Evolutionary conservation across 2,888 invertebrate genomes (phyloP), one percentile per base, ranked within the genome.

Genomic region (Tiliacea citrago): DNA sequence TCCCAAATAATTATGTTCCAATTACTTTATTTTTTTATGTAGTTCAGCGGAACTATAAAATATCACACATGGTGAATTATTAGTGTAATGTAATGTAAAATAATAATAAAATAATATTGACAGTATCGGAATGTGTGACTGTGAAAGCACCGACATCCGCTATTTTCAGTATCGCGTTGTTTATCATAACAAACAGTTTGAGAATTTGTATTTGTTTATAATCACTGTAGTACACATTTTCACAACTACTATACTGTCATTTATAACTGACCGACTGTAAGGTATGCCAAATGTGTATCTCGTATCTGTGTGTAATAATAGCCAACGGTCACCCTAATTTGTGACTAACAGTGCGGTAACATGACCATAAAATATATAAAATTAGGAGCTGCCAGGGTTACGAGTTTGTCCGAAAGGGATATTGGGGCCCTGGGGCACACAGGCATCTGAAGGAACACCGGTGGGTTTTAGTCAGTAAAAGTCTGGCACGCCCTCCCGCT

Each of bases 21-120:
- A 86, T 86, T 87, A 83, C 76, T 83, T 76, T 21, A 66, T 57
- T 63, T 82, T 82, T 80, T 81, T 79, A 84, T 72, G 60, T 13
- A 42, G 55, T 70, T 73, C 55, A 70, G 47, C 45, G 67, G 65
- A 80, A 71, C 79, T 57, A 81, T 88, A 81, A 85, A 84, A 61
- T 71, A 62, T n/a, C 42, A 69, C 42, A 51, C 29, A 58, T 58
- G 13, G 3, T 29, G 29, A 29, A 69, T 62, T 57, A 57, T 60
- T 72, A 62, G 29, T 62, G 24, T 55, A 57, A 42, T 42, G 69
- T 39, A n/a, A n/a, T 42, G 67, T 68, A 24, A 68, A 80, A 63
- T 69, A 53, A 53, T 61, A 47, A 68, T 73, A 65, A 78, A 78
- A 78, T 68, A 83, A 83, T 68, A 83, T 81, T 57, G 76, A 74